Base-by-base conservation (phyloP, 1,140 invertebrate genomes). In the Bilobella aurantiaca region DNA sequence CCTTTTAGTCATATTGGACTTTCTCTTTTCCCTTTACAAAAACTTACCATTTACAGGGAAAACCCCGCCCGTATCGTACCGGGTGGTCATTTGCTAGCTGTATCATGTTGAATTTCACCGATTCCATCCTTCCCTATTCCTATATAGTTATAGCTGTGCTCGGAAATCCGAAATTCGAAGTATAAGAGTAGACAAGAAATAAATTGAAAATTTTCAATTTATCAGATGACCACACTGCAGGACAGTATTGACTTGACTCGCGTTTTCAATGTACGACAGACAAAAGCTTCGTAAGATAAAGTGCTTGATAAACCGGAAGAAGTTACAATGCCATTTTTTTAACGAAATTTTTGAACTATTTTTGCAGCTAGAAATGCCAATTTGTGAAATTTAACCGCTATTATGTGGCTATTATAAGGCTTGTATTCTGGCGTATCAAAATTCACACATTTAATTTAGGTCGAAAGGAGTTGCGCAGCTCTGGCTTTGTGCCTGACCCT, bases 1-100 rank as follows among this genome's bases (percentile, higher is more conserved):
- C 49, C 49, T 53, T 53, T 53, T 53, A 53, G 49, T 53, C 14
- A 53, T 53, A 53, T 53, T 53, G 49, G 25, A 53, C 23, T 16
- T 53, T 23, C 49, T 53, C 14, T 53, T 23, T 12, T 5, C 49
- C 49, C 12, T 5, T 5, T 23, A 8, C 14, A 5, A 42, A 12
- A 12, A 42, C 8, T 12, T 42, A n/a, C 8, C n/a, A 42, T 8
- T 42, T n/a, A 12, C 37, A 42, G 8, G n/a, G 8, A 12, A n/a
- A 42, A 42, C 8, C 37, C 37, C 8, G n/a, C n/a, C n/a, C n/a
- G n/a, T n/a, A n/a, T n/a, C n/a, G n/a, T n/a, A n/a, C n/a, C n/a
- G n/a, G n/a, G n/a, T n/a, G 37, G 37, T 8, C n/a, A 42, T n/a
- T 42, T n/a, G n/a, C 8, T 12, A 42, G 8, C 8, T 8, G n/a